A percentile compares a stretch with the other conserved stretches of the same genome.
Evolutionary conservation across 2,888 invertebrate genomes (phyloP).

Genomic region (Dasysyrphus albostriatus): DNA sequence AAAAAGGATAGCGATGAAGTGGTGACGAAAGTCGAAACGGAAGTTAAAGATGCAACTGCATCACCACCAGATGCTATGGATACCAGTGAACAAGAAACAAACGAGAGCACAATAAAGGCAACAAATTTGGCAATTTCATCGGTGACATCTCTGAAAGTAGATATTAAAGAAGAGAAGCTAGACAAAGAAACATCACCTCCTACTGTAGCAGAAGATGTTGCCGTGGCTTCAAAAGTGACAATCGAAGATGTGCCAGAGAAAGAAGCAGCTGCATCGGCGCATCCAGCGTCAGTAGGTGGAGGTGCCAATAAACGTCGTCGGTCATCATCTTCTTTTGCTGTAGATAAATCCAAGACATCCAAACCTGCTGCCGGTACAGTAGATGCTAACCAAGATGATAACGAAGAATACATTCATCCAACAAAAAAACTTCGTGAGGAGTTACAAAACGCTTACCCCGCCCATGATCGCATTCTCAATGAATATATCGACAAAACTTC

Average conservation of each 20-base stretch:
- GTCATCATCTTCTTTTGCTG: conserved; percentile 36
- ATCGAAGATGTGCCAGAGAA: conserved; percentile 59
- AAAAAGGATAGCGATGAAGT: conserved; percentile 79
- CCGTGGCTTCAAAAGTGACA: conserved; percentile 36
- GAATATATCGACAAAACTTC: conserved; percentile 88
- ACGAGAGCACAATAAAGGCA: conserved; percentile 52
- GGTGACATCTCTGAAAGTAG: conserved; percentile 38
- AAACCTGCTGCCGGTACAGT: conserved; percentile 36
- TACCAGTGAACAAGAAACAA: conserved; percentile 25
- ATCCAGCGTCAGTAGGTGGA: conserved; percentile 25
- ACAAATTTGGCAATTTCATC: conserved; percentile 14
- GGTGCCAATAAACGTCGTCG: conserved; percentile 61
- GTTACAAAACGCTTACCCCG: conserved; percentile 85
- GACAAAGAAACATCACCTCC: conserved; percentile 15
- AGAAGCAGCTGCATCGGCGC: conserved; percentile 44
- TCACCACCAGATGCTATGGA: conserved; percentile 48
- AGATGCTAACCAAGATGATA: conserved; percentile 36
- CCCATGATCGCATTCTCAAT: conserved; percentile 86
- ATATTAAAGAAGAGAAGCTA: conserved; percentile 57
- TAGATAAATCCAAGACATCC: conserved; percentile 26
- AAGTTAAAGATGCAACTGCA: conserved; percentile 76
- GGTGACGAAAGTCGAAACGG: conserved; percentile 77
- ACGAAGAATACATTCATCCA: conserved; percentile 76
- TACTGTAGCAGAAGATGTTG: conserved; percentile 17
- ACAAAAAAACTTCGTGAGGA: conserved; percentile 85